These are phyloP conservation scores for Microplitis manilae DNA, from an alignment of 2,888 invertebrate genomes.

Conservation along the genomic window DNA sequence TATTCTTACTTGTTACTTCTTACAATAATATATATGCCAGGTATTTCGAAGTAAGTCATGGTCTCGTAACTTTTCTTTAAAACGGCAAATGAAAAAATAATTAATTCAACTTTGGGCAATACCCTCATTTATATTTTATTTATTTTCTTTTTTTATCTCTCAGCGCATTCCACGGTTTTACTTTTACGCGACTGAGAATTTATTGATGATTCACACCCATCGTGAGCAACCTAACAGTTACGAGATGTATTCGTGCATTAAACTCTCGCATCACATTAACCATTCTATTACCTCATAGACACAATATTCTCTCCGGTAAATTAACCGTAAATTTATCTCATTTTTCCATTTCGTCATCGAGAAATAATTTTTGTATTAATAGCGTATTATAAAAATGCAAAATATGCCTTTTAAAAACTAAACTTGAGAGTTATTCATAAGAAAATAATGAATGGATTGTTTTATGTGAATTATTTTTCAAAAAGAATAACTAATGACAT, in stretches of 20 bases:
- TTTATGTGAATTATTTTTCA: conserved; percentile 24
- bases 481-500: conserved; percentile 6
- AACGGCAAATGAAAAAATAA: background rate
- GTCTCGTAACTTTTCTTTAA: background rate
- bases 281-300: background rate
- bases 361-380: too few relatives aligned
- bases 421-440: background rate
- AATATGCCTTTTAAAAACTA: background rate
- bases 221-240: conserved; percentile 6
- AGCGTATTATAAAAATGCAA: background rate
- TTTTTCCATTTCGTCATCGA: too few relatives aligned
- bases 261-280: conserved; percentile 1
- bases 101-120: background rate
- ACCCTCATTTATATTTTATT: background rate
- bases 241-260: background rate
- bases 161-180: background rate
- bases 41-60: conserved; percentile 12
- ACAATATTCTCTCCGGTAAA: background rate
- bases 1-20: background rate
- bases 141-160: conserved; percentile 3
- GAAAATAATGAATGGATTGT: background rate
- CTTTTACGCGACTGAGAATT: background rate
- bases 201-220: conserved; percentile 1
- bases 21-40: background rate
- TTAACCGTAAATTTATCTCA: background rate